A percentile compares a stretch with the other conserved stretches of the same genome.
Evolutionary conservation across 35 echinoderm and acorn worm species (phyloP).

Genomic region (Ptychodera flava): DNA sequence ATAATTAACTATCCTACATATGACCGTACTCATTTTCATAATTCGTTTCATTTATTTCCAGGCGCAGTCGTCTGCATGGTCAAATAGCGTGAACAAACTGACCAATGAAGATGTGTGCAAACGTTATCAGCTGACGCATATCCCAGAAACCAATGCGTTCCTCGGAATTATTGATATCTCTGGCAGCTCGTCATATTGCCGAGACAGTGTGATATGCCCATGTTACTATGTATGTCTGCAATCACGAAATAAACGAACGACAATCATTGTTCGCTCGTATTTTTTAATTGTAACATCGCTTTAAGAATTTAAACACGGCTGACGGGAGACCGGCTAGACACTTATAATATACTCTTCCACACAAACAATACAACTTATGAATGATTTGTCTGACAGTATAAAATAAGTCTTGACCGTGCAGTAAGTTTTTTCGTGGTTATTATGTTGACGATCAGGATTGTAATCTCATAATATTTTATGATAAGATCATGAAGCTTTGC

Average conservation of each 20-base stretch:
- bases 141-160: not conserved
- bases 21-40: no score
- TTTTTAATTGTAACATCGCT: not conserved
- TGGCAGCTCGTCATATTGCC: not conserved
- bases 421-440: no score
- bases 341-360: not conserved
- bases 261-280: not conserved
- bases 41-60: no score
- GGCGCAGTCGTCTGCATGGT: not conserved
- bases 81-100: not conserved
- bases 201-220: not conserved
- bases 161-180: not conserved
- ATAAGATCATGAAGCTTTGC: no score
- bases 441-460: no score
- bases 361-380: not conserved
- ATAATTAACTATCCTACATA: no score
- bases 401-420: not conserved
- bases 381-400: not conserved
- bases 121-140: not conserved
- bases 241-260: not conserved
- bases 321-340: not conserved
- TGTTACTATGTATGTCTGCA: not conserved
- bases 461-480: no score
- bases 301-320: not conserved
- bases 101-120: not conserved